Evolutionary conservation across 2,113 vertebrate species (phyloP), one percentile per base, ranked within the genome.

Genomic region (Lipotes vexillifer): DNA sequence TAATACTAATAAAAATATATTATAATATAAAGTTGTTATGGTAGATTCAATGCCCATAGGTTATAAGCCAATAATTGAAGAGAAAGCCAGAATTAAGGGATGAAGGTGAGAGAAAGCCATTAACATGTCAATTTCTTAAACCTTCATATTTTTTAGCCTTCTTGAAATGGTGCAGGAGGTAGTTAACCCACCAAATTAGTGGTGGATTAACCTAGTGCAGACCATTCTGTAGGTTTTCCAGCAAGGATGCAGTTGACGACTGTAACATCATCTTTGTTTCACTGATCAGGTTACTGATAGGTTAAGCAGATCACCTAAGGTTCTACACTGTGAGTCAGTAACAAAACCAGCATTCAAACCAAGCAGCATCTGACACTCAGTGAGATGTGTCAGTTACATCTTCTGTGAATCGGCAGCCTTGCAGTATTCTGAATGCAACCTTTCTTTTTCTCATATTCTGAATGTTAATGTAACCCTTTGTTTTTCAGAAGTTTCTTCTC

Each of bases 251-350:
- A 49, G 66, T 38, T 52, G 15, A 17, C 18, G 63, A 9, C 59
- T 91, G 89, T 68, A 96, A 93, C 69, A 38, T 23, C 77, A 96
- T 75, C 96, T 83, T 66, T 77, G 44, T 41, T 84, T 94, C 68
- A 8, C 52, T 3, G 81, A 75, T 93, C 46, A 66, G 77, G 95
- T 55, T 66, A 90, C 77, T 25, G 92, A 93, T 8, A 72, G 78
- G n/a, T 59, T 49, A 66, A 82, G n/a, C 29, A 57, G 92, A 46
- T 96, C 85, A 25, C 41, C 85, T 21, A 69, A 61, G 80, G 66
- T 55, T 46, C 63, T 69, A 72, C 41, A 57, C 52, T 0, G 0
- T 17, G 17, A 82, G 46, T 77, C 31, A 31, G 33, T 57, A 29
- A 85, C 59, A 57, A 63, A 66, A 83, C 18, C 89, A 69, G 82